Percentiles rank a stretch among this genome's conserved stretches.
These are phyloP conservation scores for Illadopsis cleaveri DNA, from an alignment of 2,113 vertebrate species.

Conservation along the genomic window DNA sequence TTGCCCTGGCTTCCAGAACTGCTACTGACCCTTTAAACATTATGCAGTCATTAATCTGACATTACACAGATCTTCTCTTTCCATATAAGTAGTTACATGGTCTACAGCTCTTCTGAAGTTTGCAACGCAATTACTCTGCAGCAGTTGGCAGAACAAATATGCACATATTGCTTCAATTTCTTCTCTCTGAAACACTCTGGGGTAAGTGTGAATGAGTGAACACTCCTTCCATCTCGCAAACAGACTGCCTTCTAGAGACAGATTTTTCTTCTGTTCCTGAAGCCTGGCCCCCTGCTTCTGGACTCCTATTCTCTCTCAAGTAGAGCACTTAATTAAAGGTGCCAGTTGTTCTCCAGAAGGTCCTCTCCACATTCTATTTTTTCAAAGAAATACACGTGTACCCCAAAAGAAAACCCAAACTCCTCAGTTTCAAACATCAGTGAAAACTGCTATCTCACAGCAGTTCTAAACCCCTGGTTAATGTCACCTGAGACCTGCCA, in stretches of 20 bases:
- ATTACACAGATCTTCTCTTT: neutral
- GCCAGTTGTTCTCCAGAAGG: neutral
- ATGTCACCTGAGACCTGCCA: neutral
- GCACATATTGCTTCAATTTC: neutral
- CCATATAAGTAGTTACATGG: neutral
- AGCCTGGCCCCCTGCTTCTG: neutral
- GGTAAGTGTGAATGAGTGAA: neutral
- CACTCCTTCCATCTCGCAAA: neutral
- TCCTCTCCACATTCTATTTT: neutral
- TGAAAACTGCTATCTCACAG: neutral
- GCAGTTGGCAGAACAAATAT: conserved; percentile 20
- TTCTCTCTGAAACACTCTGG: neutral
- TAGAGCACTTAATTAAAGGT: neutral
- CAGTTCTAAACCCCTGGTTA: neutral
- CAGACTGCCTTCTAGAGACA: neutral
- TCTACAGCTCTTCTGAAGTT: neutral
- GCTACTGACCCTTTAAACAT: neutral
- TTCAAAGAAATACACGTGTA: neutral
- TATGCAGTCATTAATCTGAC: neutral
- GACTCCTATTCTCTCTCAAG: neutral
- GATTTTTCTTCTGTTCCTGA: neutral
- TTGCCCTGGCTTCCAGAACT: neutral
- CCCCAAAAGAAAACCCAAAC: neutral
- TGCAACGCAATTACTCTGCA: neutral
- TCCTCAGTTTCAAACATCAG: neutral